Conservation (phyloP, 2,113 vertebrate genomes). For the Apus apus region DNA sequence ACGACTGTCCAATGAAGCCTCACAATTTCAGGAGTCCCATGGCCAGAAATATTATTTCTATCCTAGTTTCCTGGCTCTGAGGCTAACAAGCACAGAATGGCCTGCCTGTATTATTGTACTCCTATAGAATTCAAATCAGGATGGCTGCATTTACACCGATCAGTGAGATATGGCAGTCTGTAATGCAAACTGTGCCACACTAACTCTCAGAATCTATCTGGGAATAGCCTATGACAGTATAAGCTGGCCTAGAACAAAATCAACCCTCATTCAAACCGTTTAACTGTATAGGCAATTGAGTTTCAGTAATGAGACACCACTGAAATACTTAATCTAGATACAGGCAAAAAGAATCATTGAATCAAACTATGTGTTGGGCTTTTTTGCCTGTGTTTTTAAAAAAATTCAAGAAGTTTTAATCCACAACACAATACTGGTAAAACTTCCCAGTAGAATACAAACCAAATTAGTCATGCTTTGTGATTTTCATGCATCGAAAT, state of each 20-base stretch:
- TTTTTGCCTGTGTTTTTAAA: background rate
- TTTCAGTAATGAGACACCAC: background rate
- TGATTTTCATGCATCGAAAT: conserved; percentile 3
- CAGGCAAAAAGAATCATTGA: background rate
- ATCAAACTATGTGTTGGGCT: background rate
- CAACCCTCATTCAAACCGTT: background rate
- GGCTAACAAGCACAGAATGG: background rate
- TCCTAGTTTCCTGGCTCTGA: background rate
- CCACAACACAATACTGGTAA: background rate
- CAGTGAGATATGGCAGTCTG: background rate
- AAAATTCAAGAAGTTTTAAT: background rate
- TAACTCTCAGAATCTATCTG: background rate
- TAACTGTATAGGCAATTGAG: background rate
- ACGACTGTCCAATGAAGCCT: background rate
- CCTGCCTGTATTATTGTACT: accelerated
- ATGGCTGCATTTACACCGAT: background rate
- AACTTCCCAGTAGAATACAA: background rate
- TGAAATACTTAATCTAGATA: background rate
- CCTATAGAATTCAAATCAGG: background rate
- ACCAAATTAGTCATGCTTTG: background rate
- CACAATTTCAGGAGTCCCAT: background rate
- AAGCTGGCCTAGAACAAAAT: background rate
- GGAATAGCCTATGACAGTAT: background rate
- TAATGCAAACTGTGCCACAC: background rate
- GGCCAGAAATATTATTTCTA: background rate